Percentiles rank a stretch among this genome's conserved stretches.
phyloP scores from a whole-genome alignment of 2,888 invertebrate species.

The Athalia rosae region DNA sequence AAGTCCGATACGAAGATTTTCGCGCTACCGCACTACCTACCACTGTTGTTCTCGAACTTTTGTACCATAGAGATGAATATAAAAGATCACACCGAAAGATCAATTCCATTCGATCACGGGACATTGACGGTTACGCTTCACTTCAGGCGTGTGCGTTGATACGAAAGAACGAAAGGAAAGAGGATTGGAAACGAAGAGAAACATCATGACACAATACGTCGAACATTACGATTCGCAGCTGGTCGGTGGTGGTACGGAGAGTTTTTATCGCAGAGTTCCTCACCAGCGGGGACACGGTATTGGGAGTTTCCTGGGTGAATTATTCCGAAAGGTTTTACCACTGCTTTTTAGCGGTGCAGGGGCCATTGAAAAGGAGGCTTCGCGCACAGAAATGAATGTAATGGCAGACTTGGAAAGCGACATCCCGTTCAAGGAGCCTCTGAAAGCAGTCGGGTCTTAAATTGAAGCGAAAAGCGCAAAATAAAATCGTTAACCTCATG shows the following conservation, averaged over 20 bases:
- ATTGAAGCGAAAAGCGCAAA: constrained; percentile 2
- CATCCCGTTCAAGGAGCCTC: background rate
- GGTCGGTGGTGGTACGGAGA: background rate
- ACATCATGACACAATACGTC: background rate
- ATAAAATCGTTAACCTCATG: background rate
- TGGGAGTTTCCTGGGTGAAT: constrained; percentile 17
- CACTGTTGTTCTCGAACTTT: constrained; percentile 47
- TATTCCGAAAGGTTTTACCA: constrained; percentile 37
- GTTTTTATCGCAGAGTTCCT: constrained; percentile 2
- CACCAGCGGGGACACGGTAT: constrained; percentile 28
- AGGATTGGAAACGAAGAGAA: too few relatives aligned
- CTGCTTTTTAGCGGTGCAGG: constrained; percentile 44
- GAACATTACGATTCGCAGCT: background rate
- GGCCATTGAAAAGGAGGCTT: constrained; percentile 44
- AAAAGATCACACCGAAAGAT: background rate
- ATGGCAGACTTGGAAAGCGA: background rate
- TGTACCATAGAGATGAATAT: constrained; percentile 18
- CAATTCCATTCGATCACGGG: constrained; percentile 1
- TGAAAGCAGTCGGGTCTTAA: constrained; percentile 9
- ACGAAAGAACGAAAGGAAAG: too few relatives aligned
- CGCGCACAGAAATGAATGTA: constrained; percentile 29
- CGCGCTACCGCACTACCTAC: constrained; percentile 28
- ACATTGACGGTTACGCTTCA: constrained; percentile 21
- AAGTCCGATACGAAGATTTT: too few relatives aligned
- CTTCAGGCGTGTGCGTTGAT: constrained; percentile 3